phyloP scores from a whole-genome alignment of 2,888 invertebrate genomes.

The Salpingus planirostris region DNA sequence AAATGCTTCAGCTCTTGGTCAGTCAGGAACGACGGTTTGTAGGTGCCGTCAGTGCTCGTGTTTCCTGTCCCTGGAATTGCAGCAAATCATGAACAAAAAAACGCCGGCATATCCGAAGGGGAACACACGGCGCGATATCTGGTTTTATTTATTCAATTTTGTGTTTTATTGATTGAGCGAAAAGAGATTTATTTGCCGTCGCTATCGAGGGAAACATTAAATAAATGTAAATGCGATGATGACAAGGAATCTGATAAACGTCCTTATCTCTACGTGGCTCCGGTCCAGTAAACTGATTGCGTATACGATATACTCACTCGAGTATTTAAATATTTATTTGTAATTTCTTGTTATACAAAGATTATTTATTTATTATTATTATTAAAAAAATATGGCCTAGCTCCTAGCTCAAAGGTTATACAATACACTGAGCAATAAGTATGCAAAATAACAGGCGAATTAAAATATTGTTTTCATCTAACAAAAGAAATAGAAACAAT shows the following conservation, averaged over 20 bases:
- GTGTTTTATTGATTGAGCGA: too few species aligned
- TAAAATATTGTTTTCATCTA: too few species aligned
- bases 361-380: background rate
- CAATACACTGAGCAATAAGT: too few species aligned
- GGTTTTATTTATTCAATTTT: background rate
- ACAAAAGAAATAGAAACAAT: slow-evolving; percentile 16
- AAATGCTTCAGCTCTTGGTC: slow-evolving; percentile 98
- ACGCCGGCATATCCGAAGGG: too few species aligned
- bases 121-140: too few species aligned
- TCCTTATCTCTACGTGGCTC: slow-evolving; percentile 23
- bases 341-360: background rate
- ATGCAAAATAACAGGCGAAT: too few species aligned
- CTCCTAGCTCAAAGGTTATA: too few species aligned
- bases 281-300: slow-evolving; percentile 3
- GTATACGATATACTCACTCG: too few species aligned
- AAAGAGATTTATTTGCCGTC: slow-evolving; percentile 5
- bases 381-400: too few species aligned
- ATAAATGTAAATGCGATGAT: too few species aligned
- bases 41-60: slow-evolving; percentile 92
- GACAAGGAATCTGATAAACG: slow-evolving; percentile 20
- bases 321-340: too few species aligned
- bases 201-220: slow-evolving; percentile 5
- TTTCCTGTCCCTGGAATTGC: slow-evolving; percentile 76
- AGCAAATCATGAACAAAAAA: slow-evolving; percentile 4
- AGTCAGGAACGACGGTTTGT: slow-evolving; percentile 97